Evolutionary conservation across 2,797 vertebrate genomes (phyloP), one percentile per base, ranked within the genome.

Genomic region (Acipenser transmontanus): DNA sequence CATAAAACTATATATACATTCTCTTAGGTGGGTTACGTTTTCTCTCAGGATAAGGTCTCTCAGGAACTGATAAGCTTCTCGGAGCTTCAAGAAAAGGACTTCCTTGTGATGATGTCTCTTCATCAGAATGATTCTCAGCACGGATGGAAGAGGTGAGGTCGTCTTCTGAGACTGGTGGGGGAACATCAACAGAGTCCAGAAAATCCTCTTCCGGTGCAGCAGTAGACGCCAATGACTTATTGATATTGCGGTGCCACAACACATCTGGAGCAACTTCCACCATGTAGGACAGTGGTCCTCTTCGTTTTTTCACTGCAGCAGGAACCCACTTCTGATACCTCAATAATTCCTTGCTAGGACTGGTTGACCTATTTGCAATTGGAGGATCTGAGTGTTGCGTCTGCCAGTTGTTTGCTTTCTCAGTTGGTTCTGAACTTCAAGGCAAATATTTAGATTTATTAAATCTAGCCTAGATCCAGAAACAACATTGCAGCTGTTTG

Each of bases 401-500:
- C 17, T 17, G 17, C 17, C 17, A 17, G 17, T 17, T 17, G 17
- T 17, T 17, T 17, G 17, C 17, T 17, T 17, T 17, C 1, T 17
- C 17, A 17, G 17, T 17, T 1, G 17, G 17, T 17, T 17, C 17
- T 17, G 17, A 17, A 17, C 17, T 17, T 17, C 17, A 17, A 17
- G 17, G 1, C 17, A 17, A 17, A 17, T 17, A 17, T 17, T 17
- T 17, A 1, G 17, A 1, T 17, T 17, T 17, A 17, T 1, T 17
- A 17, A 17, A 1, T 17, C 17, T 17, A 17, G 17, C 1, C 17
- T 17, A 17, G 0, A n/a, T 47, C 47, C n/a, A 66, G n/a, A 47
- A 66, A 66, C 12, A 66, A 7, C 47, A 54, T 57, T 12, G 34
- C 65, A 7, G 65, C 50, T 5, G 54, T 66, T 66, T 59, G 54